phyloP scores from a whole-genome alignment of 2,797 vertebrate genomes.

The Hyperoplus immaculatus region DNA sequence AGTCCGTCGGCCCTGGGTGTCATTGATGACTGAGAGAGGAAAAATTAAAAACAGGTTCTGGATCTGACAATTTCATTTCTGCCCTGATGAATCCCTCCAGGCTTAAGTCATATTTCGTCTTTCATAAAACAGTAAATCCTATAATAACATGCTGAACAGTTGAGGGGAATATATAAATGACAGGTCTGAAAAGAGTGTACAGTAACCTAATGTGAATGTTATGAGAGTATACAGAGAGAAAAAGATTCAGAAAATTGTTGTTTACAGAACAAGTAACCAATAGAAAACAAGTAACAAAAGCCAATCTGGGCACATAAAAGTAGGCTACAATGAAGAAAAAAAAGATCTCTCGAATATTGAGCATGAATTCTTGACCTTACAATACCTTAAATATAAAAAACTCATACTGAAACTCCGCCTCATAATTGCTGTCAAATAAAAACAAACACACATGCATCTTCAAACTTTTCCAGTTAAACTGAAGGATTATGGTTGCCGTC shows the following conservation, averaged over 20 bases:
- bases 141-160: neutral
- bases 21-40: constrained; percentile 6
- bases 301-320: no score
- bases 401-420: no score
- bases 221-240: neutral
- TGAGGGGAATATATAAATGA: neutral
- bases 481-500: neutral
- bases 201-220: neutral
- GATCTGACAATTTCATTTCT: neutral
- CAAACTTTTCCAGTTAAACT: neutral
- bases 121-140: neutral
- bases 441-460: neutral
- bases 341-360: no score
- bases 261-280: no score
- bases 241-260: neutral
- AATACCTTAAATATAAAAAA: no score
- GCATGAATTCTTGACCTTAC: no score
- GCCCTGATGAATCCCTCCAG: constrained; percentile 6
- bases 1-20: no score
- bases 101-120: neutral
- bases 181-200: neutral
- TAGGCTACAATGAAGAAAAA: no score
- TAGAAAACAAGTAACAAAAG: no score
- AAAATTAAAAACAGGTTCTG: neutral
- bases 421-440: neutral